These are phyloP conservation scores for Neoarius graeffei DNA, from an alignment of 2,113 vertebrate species.

Conservation along the genomic window DNA sequence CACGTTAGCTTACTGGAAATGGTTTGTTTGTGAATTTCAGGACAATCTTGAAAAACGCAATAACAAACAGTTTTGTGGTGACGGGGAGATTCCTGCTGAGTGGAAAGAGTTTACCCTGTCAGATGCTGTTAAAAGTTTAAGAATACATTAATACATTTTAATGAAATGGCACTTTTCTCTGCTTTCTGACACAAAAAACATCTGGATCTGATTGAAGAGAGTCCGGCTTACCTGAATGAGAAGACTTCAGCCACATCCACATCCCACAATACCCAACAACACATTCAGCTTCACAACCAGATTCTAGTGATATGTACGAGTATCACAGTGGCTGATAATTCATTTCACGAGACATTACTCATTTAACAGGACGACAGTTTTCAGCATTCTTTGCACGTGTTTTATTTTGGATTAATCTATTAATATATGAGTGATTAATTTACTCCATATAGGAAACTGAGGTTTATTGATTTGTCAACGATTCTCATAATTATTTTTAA, in stretches of 20 bases:
- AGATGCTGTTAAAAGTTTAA: slow-evolving; percentile 18
- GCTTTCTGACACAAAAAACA: background rate
- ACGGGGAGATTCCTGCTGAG: background rate
- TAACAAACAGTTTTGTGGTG: background rate
- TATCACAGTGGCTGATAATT: background rate
- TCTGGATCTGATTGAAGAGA: background rate
- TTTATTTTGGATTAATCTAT: too few species aligned
- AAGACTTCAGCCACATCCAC: background rate
- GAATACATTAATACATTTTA: background rate
- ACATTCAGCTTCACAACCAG: background rate
- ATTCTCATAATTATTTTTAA: background rate
- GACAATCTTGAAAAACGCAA: too few species aligned
- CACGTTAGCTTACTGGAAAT: too few species aligned
- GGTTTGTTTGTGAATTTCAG: too few species aligned
- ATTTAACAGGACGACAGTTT: background rate
- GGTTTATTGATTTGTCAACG: background rate
- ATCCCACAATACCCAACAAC: background rate
- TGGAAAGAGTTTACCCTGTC: background rate
- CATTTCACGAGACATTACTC: background rate
- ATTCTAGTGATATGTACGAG: background rate
- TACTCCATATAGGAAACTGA: background rate
- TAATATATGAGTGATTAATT: background rate
- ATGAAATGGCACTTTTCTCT: background rate
- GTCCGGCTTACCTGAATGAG: background rate
- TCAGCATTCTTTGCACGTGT: background rate